phyloP scores from a whole-genome alignment of 2,888 invertebrate genomes.

The Lampropteryx suffumata region DNA sequence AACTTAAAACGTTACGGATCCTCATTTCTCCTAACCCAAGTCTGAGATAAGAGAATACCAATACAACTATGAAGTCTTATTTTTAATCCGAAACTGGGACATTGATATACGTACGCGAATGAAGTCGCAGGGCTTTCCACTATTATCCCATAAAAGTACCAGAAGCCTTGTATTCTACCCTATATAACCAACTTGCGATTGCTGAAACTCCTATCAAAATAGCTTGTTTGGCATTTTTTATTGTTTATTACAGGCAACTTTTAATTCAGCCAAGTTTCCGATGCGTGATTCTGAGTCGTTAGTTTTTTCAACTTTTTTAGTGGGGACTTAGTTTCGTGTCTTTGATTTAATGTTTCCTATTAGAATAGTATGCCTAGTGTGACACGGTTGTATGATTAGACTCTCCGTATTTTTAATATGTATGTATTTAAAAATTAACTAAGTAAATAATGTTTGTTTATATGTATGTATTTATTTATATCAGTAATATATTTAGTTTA shows the following conservation, averaged over 20 bases:
- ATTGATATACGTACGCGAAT: too few relatives aligned
- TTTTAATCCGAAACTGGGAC: too few relatives aligned
- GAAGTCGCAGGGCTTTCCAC: too few relatives aligned
- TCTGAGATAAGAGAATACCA: too few relatives aligned
- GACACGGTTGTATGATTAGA: conserved; percentile 41
- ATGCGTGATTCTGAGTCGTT: conserved; percentile 77
- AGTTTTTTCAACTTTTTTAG: conserved; percentile 74
- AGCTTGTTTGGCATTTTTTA: conserved; percentile 69
- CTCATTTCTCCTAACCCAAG: too few relatives aligned
- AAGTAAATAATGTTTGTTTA: too few relatives aligned
- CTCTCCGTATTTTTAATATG: background rate
- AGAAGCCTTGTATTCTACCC: conserved; percentile 36
- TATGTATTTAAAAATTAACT: too few relatives aligned
- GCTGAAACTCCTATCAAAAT: conserved; percentile 62
- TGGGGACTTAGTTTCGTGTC: conserved; percentile 65
- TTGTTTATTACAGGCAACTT: conserved; percentile 80
- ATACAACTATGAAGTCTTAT: too few relatives aligned
- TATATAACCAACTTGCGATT: conserved; percentile 50
- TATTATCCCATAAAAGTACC: conserved; percentile 31
- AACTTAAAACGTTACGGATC: too few relatives aligned
- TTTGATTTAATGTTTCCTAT: conserved; percentile 69
- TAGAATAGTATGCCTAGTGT: conserved; percentile 59
- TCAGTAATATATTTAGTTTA: too few relatives aligned
- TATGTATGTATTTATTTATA: too few relatives aligned
- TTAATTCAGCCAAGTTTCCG: conserved; percentile 78